Percentiles rank a stretch among this genome's conserved stretches.
phyloP scores from a whole-genome alignment of 1,140 invertebrate species.

The Battus philenor region DNA sequence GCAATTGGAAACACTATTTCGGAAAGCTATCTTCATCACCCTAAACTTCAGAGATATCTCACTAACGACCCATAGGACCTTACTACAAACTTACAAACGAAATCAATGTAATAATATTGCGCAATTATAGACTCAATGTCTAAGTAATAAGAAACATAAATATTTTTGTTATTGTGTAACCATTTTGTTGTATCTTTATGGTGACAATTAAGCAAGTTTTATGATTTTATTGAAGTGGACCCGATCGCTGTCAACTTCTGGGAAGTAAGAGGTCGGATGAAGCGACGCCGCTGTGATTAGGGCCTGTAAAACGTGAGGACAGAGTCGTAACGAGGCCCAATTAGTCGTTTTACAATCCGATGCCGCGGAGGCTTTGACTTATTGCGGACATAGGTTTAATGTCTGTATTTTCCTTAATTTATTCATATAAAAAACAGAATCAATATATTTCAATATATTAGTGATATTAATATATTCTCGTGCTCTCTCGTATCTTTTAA shows the following conservation, averaged over 20 bases:
- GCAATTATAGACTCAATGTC: too few species aligned
- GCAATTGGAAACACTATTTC: too few species aligned
- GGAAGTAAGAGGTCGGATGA: conserved; percentile 24
- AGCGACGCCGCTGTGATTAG: conserved; percentile 44
- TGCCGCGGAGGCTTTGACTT: conserved; percentile 23
- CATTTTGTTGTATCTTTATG: conserved; percentile 35
- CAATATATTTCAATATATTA: too few species aligned
- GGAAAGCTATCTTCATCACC: conserved; percentile 23
- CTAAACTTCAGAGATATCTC: conserved; percentile 28
- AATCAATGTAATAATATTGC: too few species aligned
- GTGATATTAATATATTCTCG: too few species aligned
- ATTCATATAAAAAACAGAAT: too few species aligned
- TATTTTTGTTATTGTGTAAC: too few species aligned
- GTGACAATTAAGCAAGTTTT: conserved; percentile 58
- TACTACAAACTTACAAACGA: too few species aligned
- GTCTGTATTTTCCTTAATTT: conserved; percentile 22
- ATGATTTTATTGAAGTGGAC: conserved; percentile 47
- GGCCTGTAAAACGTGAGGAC: conserved; percentile 52
- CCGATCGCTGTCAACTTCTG: conserved; percentile 54
- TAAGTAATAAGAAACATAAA: too few species aligned
- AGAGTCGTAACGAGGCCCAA: conserved; percentile 50
- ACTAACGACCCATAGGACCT: conserved; percentile 46
- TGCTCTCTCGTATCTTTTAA: too few species aligned
- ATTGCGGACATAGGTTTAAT: conserved; percentile 17
- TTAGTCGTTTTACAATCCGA: conserved; percentile 37